Base-by-base conservation (phyloP, 2,888 invertebrate genomes). In the Amphipyra tragopoginis region DNA sequence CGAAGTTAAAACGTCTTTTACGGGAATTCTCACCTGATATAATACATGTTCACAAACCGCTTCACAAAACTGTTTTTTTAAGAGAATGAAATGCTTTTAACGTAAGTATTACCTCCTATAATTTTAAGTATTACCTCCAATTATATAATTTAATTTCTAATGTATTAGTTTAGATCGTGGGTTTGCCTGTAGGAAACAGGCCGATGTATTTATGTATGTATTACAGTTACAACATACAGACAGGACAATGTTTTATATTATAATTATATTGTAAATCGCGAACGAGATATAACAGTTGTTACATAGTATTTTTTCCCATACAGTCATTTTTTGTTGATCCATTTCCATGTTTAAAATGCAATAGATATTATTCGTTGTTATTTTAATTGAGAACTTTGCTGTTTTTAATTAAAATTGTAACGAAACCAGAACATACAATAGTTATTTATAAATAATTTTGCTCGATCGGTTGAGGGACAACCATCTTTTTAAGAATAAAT, bases 271-370 rank as follows among this genome's bases (percentile, higher is more conserved):
- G 90, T 91, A 89, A 90, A 90, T 89, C 90, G 89, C 88, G 86
- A 88, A 90, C 89, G 89, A 89, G 88, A 87, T 72, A 90, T 93
- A 90, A 87, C 88, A 90, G 80, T 90, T 94, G 93, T 94, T 93
- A 92, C 89, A 92, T 92, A 93, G 90, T 90, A 91, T 86, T 89
- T 91, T 90, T 77, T 89, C 91, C 93, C 92, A 94, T 93, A 94
- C 87, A 90, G 70, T 81, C 75, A 83, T 80, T 92, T 94, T 94
- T 93, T 94, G 91, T 93, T 93, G 86, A 84, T 79, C 89, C 94
- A 91, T 92, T 84, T 83, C 93, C 95, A 94, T 93, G 81, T 90
- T 86, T 88, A 95, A 94, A 95, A 93, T 93, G 94, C 95, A 95
- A 95, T 95, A 95, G 95, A 88, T 85, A 82, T 82, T 71, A 58